Percentiles rank a stretch among this genome's conserved stretches.
Evolutionary conservation across 2,888 invertebrate genomes (phyloP).

Genomic region (Euphydryas editha): DNA sequence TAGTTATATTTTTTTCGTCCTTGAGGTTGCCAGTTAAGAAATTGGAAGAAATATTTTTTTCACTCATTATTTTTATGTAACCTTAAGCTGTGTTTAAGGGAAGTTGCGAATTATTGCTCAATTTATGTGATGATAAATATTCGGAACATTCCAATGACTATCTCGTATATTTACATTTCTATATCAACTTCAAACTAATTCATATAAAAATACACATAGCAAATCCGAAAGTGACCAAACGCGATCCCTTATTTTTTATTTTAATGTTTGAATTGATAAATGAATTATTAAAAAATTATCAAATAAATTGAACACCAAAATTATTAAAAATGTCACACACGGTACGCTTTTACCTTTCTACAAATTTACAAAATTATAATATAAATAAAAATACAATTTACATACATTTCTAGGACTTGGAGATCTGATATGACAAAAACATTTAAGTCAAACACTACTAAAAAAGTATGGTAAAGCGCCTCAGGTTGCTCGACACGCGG

Average conservation of each 20-base stretch:
- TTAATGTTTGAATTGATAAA: background rate
- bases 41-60: background rate
- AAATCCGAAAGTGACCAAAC: no score
- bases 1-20: no score
- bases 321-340: background rate
- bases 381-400: slow-evolving; percentile 6
- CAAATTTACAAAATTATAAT: background rate
- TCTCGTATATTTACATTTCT: background rate
- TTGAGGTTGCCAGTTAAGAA: no score
- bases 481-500: no score
- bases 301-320: slow-evolving; percentile 2
- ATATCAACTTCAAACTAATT: background rate
- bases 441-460: background rate
- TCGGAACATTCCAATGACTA: background rate
- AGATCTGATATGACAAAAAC: background rate
- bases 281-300: background rate
- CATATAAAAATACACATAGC: background rate
- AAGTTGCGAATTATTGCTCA: background rate
- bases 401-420: background rate
- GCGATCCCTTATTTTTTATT: no score
- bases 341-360: background rate
- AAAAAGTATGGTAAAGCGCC: background rate
- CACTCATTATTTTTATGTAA: background rate
- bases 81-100: background rate
- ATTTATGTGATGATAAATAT: background rate